Conservation (phyloP, 2,888 invertebrate genomes). For the Andrena praecox region DNA sequence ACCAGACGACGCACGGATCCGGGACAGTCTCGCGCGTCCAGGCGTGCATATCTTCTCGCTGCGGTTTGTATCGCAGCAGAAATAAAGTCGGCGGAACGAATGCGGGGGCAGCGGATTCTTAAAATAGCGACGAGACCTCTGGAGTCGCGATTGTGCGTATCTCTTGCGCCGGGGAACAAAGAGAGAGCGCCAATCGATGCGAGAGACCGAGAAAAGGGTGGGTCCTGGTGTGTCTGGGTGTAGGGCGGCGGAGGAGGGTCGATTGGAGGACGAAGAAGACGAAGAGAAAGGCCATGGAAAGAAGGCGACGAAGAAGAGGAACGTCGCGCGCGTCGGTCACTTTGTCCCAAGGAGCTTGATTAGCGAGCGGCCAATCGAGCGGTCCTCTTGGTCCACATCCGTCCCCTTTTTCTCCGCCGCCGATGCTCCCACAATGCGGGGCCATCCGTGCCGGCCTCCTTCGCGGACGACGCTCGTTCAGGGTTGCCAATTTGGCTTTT, state of each 20-base stretch:
- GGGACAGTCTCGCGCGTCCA: background rate
- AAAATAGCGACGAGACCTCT: conserved; percentile 65
- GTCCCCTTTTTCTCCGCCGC: conserved; percentile 13
- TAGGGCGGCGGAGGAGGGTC: conserved; percentile 8
- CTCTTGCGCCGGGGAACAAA: conserved; percentile 59
- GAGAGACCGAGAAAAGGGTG: background rate
- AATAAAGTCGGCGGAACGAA: conserved; percentile 64
- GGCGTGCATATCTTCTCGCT: conserved; percentile 5
- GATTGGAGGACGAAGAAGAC: conserved; percentile 3
- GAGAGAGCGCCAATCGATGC: conserved; percentile 3
- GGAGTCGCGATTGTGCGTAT: conserved; percentile 62
- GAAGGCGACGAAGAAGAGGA: conserved; percentile 1
- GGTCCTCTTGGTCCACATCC: conserved; percentile 32
- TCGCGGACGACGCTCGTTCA: conserved; percentile 26
- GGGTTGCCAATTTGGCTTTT: no score
- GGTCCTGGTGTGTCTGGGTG: background rate
- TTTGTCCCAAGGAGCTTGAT: conserved; percentile 46
- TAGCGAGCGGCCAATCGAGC: conserved; percentile 53
- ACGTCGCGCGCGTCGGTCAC: conserved; percentile 12
- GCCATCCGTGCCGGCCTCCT: conserved; percentile 27
- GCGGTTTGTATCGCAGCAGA: conserved; percentile 43
- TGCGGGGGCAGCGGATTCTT: conserved; percentile 65
- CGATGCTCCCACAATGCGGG: conserved; percentile 37
- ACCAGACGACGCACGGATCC: background rate
- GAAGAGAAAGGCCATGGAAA: background rate